A percentile compares a stretch with the other conserved stretches of the same genome.
These are phyloP conservation scores for Ennomos quercinarius DNA, from an alignment of 2,888 invertebrate species.

Conservation along the genomic window DNA sequence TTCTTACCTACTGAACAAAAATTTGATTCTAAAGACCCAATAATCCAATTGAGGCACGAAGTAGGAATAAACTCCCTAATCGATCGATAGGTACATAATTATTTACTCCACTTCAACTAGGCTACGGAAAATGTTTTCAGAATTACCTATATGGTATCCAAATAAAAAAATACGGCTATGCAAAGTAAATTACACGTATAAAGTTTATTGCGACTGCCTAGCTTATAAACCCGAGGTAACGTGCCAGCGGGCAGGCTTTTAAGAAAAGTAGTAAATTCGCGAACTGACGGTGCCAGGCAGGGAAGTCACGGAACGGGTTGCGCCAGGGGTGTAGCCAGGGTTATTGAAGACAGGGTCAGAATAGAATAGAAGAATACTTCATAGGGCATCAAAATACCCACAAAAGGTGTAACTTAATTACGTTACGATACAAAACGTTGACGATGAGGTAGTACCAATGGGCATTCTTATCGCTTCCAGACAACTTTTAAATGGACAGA, in stretches of 20 bases:
- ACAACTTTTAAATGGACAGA: no score
- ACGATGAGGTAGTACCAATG: no score
- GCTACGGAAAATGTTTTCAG: background rate
- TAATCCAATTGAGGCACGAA: no score
- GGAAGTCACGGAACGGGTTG: slow-evolving; percentile 23
- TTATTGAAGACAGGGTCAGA: no score
- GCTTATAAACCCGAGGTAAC: slow-evolving; percentile 23
- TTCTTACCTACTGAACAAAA: background rate
- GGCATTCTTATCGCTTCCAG: no score
- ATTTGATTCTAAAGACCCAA: no score
- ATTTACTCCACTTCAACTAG: background rate
- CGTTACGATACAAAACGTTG: no score
- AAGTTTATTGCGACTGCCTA: slow-evolving; percentile 25
- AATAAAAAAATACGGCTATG: slow-evolving; percentile 27
- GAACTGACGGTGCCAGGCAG: slow-evolving; percentile 31
- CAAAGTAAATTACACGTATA: slow-evolving; percentile 34
- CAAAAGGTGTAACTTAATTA: no score
- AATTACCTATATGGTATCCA: slow-evolving; percentile 22
- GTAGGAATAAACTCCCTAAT: no score
- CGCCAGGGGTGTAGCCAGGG: no score
- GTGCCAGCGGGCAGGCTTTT: slow-evolving; percentile 28
- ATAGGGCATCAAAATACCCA: no score
- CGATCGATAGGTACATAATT: background rate
- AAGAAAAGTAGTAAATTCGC: slow-evolving; percentile 36
- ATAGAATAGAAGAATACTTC: no score